A percentile compares a stretch with the other conserved stretches of the same genome.
phyloP scores from a whole-genome alignment of 35 echinoderm and acorn worm genomes.

The Diadema setosum region DNA sequence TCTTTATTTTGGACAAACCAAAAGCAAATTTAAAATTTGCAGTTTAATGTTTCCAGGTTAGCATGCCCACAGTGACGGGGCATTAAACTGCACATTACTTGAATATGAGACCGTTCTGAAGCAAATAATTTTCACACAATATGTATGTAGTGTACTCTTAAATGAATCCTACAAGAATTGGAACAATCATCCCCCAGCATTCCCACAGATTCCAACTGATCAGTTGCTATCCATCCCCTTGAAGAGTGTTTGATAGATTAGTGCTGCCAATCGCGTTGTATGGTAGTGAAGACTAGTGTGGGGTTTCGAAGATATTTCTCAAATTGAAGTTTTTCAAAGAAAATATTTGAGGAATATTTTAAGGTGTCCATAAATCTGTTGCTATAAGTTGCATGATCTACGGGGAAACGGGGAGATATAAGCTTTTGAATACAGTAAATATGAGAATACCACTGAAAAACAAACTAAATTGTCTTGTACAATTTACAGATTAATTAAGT shows the following conservation, averaged over 20 bases:
- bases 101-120: too few relatives aligned
- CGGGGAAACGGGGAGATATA: background rate
- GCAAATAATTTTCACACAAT: too few relatives aligned
- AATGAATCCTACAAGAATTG: too few relatives aligned
- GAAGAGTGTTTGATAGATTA: background rate
- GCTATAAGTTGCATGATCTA: background rate
- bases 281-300: background rate
- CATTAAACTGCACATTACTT: too few relatives aligned
- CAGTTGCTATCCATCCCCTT: too few relatives aligned
- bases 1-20: too few relatives aligned
- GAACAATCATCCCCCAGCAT: too few relatives aligned
- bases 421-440: background rate
- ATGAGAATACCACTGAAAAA: background rate
- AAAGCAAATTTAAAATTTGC: too few relatives aligned
- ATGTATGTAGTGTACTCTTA: too few relatives aligned
- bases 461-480: background rate
- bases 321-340: background rate
- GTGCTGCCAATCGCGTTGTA: background rate
- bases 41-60: too few relatives aligned
- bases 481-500: background rate
- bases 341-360: background rate
- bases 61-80: too few relatives aligned
- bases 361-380: background rate
- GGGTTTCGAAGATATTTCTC: background rate
- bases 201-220: too few relatives aligned